Base-by-base conservation (phyloP, 1,140 invertebrate genomes). In the Drosophila lini region DNA sequence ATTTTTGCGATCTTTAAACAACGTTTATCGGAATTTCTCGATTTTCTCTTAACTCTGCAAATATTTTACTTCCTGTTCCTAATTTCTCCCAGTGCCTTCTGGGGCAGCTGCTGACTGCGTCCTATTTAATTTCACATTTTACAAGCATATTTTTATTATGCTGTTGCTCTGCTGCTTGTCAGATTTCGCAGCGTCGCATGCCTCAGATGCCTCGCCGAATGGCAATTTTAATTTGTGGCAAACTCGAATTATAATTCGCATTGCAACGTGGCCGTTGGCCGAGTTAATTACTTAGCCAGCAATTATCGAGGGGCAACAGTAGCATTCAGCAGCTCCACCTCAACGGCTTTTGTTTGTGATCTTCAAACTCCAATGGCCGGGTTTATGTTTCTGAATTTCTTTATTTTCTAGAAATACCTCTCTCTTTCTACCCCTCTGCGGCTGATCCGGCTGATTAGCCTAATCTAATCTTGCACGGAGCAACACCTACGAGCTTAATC, bases 191-290 rank as follows among this genome's bases (percentile, higher is more conserved):
- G 44, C 68, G 78, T 78, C 63, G 76, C 80, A 88, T 89, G 80
- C 83, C 84, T 61, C 64, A 50, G 75, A 88, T 88, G 80, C 73
- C 67, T 64, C 61, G 48, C 67, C 58, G 62, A 45, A 70, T 84
- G 84, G 84, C 85, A 83, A 88, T 88, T 88, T 88, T 89, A 89
- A 86, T 86, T 86, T 86, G 84, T 83, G 75, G 84, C 80, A 68
- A 86, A 78, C 80, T 83, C 67, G 79, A 88, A 88, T 88, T 88
- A 89, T 83, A 83, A 83, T 89, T 80, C 69, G 61, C 84, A 88
- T 81, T 86, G 77, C 74, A 58, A 62, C 52, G 56, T 59, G 56
- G 64, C 55, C 68, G 76, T 62, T 58, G 57, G 61, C 53, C 48
- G 59, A 84, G 84, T 89, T 89, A 88, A 88, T 88, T 88, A 88